Base-by-base conservation (phyloP, 1,140 invertebrate genomes). In the Radopholus similis region DNA sequence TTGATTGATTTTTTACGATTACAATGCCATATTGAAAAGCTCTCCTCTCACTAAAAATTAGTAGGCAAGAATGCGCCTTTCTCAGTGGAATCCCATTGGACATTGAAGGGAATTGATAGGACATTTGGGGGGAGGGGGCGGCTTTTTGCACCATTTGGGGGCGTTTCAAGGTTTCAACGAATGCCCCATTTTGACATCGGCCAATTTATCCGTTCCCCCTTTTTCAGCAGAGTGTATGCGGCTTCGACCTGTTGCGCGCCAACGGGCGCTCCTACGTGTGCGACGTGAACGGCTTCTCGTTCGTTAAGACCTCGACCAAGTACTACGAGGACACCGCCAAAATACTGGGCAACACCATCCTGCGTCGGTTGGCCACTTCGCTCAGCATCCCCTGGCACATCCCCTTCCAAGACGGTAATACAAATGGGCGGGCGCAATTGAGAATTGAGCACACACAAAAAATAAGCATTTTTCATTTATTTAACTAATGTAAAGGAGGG, bases 251-350 rank as follows among this genome's bases (percentile, higher is more conserved):
- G 32, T 86, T 99, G 15, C 89, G 95, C 81, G 94, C 95, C 21
- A 96, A 95, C 86, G 95, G 95, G 23, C 93, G 94, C 83, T 97
- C 94, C 1, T 98, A 93, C 83, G 96, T 99, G 0, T 83, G 81
- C 55, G 96, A 99, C 86, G 95, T 99, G 0, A 99, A 99, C 86
- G 96, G 96, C 1, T 99, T 99, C 84, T 97, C 93, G 82, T 99
- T 99, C 85, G 96, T 99, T 6, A 99, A 99, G 83, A 98, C 96
- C 83, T 97, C 95, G 0, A 93, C 92, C 81, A 99, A 99, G 83
- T 99, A 99, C 85, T 99, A 99, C 83, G 95, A 99, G 84, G 96
- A 99, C 83, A 97, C 93, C 84, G 93, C 95, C 5, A 95, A 95
- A 84, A 97, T 99, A 65, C 85, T 99, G 13, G 86, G 85, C 76